Evolutionary conservation across 2,113 vertebrate species (phyloP).

Genomic region (Falcunculus frontatus): DNA sequence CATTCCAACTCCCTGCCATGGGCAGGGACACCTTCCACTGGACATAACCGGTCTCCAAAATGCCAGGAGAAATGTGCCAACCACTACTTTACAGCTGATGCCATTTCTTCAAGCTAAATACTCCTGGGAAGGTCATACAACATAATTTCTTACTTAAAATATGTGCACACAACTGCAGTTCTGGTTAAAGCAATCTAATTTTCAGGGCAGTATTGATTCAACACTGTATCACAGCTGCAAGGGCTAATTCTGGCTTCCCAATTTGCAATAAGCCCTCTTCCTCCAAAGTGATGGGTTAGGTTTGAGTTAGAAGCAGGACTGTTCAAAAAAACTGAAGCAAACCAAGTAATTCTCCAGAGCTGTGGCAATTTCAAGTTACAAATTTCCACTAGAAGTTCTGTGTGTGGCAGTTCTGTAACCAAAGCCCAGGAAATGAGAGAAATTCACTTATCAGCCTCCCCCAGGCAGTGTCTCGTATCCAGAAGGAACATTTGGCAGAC

Average conservation of each 20-base stretch:
- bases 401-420: not conserved
- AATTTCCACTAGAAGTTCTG: not conserved
- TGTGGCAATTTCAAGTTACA: not conserved
- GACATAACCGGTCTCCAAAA: not conserved
- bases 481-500: constrained; percentile 17
- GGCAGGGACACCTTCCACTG: not conserved
- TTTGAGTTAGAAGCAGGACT: not conserved
- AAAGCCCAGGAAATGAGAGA: not conserved
- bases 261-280: not conserved
- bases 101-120: not conserved
- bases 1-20: not conserved
- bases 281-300: not conserved
- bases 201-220: not conserved
- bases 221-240: not conserved
- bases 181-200: not conserved
- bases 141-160: not conserved
- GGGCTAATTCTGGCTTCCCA: not conserved
- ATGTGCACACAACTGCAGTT: not conserved
- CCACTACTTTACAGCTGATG: not conserved
- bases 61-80: not conserved
- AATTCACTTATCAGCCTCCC: not conserved
- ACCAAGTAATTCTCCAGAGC: not conserved
- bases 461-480: not conserved
- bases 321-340: not conserved
- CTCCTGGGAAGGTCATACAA: not conserved